phyloP scores from a whole-genome alignment of 2,113 vertebrate species.

The Egretta garzetta region DNA sequence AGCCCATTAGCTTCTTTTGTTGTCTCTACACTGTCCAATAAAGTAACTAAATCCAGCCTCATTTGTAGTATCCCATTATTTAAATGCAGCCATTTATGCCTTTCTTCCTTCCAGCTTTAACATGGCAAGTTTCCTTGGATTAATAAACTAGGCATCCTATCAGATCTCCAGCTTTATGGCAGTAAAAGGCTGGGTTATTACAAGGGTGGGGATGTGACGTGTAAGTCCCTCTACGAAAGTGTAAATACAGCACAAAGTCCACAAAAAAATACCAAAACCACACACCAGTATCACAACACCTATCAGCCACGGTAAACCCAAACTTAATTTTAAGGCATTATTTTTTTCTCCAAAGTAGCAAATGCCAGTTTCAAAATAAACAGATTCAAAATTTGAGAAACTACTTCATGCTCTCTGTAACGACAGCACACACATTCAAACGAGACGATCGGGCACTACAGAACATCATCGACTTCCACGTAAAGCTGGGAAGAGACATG shows the following conservation, averaged over 20 bases:
- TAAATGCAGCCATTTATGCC: not conserved
- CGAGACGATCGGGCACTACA: not conserved
- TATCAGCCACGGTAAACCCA: not conserved
- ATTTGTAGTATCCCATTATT: not conserved
- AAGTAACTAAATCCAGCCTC: not conserved
- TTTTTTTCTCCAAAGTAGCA: not conserved
- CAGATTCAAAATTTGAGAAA: not conserved
- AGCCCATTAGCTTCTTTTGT: constrained; percentile 3
- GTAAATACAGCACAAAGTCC: not conserved
- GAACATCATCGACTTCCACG: not conserved
- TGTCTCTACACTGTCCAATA: not conserved
- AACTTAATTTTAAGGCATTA: not conserved
- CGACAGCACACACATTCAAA: not conserved
- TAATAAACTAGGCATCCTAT: not conserved
- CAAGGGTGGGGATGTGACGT: not conserved
- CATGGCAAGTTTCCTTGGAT: not conserved
- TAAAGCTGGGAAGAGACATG: not conserved
- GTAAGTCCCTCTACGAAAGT: fast-evolving
- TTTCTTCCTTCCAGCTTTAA: not conserved
- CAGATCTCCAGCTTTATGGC: not conserved
- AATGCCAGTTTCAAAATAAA: not conserved
- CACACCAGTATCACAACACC: not conserved
- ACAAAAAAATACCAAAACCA: not conserved
- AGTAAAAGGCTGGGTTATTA: not conserved
- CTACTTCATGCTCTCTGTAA: not conserved